Conservation (phyloP, 1,140 invertebrate genomes). For the Scaptomyza graminum region DNA sequence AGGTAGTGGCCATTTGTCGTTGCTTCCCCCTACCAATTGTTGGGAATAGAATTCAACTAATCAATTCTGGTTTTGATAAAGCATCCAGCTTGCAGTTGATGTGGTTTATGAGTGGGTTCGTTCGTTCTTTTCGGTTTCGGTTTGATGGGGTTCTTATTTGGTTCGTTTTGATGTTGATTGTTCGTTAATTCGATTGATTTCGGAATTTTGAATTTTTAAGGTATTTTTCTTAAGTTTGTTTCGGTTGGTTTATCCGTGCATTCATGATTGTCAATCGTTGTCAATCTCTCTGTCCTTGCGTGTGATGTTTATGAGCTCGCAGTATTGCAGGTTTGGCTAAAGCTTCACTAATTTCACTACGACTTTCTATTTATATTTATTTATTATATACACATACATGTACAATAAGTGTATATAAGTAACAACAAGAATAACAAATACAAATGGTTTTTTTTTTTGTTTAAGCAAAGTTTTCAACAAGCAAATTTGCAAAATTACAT, state of each 20-base stretch:
- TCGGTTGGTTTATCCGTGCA: constrained; percentile 10
- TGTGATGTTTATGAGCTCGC: constrained; percentile 78
- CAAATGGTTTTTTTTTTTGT: neutral
- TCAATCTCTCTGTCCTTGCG: constrained; percentile 60
- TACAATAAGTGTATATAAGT: constrained; percentile 21
- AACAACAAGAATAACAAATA: constrained; percentile 26
- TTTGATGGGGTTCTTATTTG: constrained; percentile 25
- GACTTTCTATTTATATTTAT: constrained; percentile 71
- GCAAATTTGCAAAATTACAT: constrained; percentile 53
- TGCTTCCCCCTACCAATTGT: constrained; percentile 84
- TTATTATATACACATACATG: constrained; percentile 19
- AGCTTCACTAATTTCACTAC: constrained; percentile 84
- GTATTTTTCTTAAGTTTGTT: constrained; percentile 3
- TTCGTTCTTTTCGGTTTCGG: constrained; percentile 20
- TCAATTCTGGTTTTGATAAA: constrained; percentile 84
- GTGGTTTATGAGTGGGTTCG: constrained; percentile 29
- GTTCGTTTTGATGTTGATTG: constrained; percentile 9
- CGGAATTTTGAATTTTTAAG: constrained; percentile 12
- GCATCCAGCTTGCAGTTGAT: constrained; percentile 65
- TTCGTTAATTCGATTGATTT: neutral
- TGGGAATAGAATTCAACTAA: constrained; percentile 84
- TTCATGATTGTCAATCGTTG: constrained; percentile 55
- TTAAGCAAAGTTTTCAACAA: constrained; percentile 31
- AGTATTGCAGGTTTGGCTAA: constrained; percentile 83
- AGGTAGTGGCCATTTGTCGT: constrained; percentile 84